Evolutionary conservation across 2,888 invertebrate species (phyloP).

Genomic region (Sericinus montela): DNA sequence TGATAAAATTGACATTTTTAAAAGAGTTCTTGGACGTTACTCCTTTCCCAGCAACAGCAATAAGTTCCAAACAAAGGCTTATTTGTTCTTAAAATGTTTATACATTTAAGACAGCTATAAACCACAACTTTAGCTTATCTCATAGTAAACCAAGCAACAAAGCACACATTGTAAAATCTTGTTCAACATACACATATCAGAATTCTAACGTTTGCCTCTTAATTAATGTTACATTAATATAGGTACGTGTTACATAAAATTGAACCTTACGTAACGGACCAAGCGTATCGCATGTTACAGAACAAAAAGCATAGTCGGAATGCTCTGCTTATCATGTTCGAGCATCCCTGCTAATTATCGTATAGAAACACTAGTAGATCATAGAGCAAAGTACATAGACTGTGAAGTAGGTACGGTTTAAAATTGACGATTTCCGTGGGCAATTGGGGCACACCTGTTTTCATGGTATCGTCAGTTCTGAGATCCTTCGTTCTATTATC

Average conservation of each 20-base stretch:
- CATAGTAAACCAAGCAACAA: neutral
- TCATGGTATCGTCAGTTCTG: too few species aligned
- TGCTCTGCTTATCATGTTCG: slow-evolving; percentile 46
- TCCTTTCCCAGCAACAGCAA: too few species aligned
- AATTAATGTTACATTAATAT: neutral
- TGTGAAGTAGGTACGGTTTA: neutral
- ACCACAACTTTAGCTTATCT: neutral
- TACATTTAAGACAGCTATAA: too few species aligned
- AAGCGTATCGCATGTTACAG: neutral
- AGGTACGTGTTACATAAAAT: neutral
- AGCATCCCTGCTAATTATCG: slow-evolving; percentile 54
- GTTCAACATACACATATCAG: neutral
- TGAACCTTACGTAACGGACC: neutral
- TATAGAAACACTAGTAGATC: slow-evolving; percentile 32
- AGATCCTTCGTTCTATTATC: too few species aligned
- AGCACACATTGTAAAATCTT: neutral
- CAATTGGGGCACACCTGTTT: too few species aligned
- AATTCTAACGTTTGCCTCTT: neutral
- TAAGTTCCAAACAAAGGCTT: too few species aligned
- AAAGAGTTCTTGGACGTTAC: too few species aligned
- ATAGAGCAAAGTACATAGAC: slow-evolving; percentile 10
- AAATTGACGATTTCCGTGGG: too few species aligned
- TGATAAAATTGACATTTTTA: too few species aligned
- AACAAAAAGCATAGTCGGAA: slow-evolving; percentile 24
- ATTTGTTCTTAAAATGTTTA: too few species aligned